A percentile compares a stretch with the other conserved stretches of the same genome.
phyloP scores from a whole-genome alignment of 2,797 vertebrate species.

The Amblyopsis hoosieri region DNA sequence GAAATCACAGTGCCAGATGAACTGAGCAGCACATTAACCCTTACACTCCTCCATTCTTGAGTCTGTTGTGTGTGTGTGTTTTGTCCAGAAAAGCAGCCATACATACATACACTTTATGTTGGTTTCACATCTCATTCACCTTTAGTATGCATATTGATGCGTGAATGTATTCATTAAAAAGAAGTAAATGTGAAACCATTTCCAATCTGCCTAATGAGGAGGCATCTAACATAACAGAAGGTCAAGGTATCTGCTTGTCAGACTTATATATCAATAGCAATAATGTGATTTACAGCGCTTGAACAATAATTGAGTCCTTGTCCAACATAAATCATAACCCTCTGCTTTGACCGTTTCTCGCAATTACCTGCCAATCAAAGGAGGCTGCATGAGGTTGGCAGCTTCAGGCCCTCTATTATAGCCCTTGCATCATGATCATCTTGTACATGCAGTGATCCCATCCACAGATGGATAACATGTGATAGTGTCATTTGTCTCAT shows the following conservation, averaged over 20 bases:
- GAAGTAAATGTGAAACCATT: slow-evolving; percentile 2
- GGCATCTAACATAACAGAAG: slow-evolving; percentile 33
- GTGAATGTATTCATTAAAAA: slow-evolving; percentile 5
- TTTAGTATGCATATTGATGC: too few relatives aligned
- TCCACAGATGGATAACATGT: not conserved
- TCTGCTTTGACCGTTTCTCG: slow-evolving; percentile 40
- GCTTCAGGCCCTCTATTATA: slow-evolving; percentile 25
- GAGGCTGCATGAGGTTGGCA: slow-evolving; percentile 47
- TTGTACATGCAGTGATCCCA: not conserved
- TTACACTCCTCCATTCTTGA: too few relatives aligned
- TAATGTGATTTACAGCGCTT: slow-evolving; percentile 56
- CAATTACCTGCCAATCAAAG: slow-evolving; percentile 65
- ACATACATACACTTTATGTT: too few relatives aligned
- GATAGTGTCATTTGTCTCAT: slow-evolving; percentile 2
- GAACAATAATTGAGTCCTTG: slow-evolving; percentile 50
- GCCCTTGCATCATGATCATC: not conserved
- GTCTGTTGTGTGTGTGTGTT: too few relatives aligned
- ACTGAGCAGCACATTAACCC: too few relatives aligned
- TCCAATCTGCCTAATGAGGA: slow-evolving; percentile 15
- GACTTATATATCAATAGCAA: slow-evolving; percentile 51
- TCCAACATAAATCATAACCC: slow-evolving; percentile 42
- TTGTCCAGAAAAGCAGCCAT: too few relatives aligned
- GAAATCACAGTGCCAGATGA: too few relatives aligned
- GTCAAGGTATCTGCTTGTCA: slow-evolving; percentile 28
- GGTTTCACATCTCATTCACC: too few relatives aligned